Base-by-base conservation (phyloP, 2,113 vertebrate species). In the Etia nguti region DNA sequence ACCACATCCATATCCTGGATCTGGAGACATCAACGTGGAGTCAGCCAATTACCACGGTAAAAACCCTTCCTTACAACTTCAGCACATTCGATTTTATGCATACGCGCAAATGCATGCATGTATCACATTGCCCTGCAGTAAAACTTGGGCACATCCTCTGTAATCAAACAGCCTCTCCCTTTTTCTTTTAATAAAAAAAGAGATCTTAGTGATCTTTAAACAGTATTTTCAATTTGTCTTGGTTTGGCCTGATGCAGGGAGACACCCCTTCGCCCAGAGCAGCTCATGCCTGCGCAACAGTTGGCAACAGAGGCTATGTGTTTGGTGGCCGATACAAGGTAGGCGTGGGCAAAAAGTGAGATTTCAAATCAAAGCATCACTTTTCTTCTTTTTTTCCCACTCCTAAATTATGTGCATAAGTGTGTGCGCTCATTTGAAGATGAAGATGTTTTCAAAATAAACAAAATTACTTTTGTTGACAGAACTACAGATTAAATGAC, bases 261-360 rank as follows among this genome's bases (percentile, higher is more conserved):
- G 98, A 97, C 86, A 93, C 97, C 0, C 99, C 99, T 0, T 98
- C 98, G 0, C 99, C 99, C 2, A 96, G 98, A 10, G 99, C 99
- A 3, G 99, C 99, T 60, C 99, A 99, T 3, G 98, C 98, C 83
- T 99, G 99, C 7, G 98, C 98, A 11, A 97, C 97, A 0, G 87
- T 99, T 2, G 98, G 97, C 36, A 98, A 97, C 96, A 94, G 97
- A 92, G 99, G 99, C 4, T 99, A 96, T 13, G 97, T 99, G 73
- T 99, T 99, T 8, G 99, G 99, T 43, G 99, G 99, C 86, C 95
- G 99, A 94, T 99, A 98, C 70, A 96, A 97, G 91, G 98, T 98
- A 90, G 95, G 56, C 26, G 9, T 6, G 10, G 9, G 22, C n/a
- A 73, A 46, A 73, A 73, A 4, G 3, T 46, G 10, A 10, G 1